These are phyloP conservation scores for Anguilla japonica DNA, from an alignment of 2,113 vertebrate species.

Conservation along the genomic window DNA sequence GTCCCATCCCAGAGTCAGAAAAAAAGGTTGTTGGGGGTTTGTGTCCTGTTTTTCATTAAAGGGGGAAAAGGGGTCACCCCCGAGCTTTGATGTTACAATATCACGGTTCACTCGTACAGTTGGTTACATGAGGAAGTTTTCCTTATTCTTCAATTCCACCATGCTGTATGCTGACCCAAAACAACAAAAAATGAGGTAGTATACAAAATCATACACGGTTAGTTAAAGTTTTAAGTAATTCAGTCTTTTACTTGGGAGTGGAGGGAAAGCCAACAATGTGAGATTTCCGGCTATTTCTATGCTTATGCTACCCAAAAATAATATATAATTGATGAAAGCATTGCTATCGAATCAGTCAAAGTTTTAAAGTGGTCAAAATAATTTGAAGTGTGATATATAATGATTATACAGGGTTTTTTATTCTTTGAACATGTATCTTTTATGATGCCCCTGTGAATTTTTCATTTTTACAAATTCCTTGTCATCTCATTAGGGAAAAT, in stretches of 20 bases:
- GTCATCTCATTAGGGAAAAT: constrained; percentile 23
- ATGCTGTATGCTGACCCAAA: constrained; percentile 48
- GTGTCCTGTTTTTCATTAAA: constrained; percentile 44
- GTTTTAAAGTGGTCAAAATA: constrained; percentile 46
- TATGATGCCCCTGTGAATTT: background rate
- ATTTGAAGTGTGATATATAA: background rate
- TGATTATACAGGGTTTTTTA: background rate
- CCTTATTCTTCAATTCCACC: constrained; percentile 46
- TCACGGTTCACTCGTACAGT: constrained; percentile 47
- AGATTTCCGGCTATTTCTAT: background rate
- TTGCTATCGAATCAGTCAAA: constrained; percentile 54
- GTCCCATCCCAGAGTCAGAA: constrained; percentile 45
- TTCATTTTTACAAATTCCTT: background rate
- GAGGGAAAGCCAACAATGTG: constrained; percentile 45
- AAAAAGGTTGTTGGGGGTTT: constrained; percentile 40
- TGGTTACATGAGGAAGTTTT: constrained; percentile 44
- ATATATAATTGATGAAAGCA: constrained; percentile 41
- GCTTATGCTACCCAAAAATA: constrained; percentile 35
- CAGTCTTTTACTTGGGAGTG: constrained; percentile 44
- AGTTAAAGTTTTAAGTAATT: constrained; percentile 62
- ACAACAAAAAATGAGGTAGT: constrained; percentile 70
- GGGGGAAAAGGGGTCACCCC: constrained; percentile 29
- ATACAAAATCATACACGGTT: constrained; percentile 54
- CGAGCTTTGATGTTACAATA: constrained; percentile 47
- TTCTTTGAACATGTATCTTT: constrained; percentile 1